phyloP scores from a whole-genome alignment of 2,797 vertebrate species.

The Phrynocephalus guinanensis region DNA sequence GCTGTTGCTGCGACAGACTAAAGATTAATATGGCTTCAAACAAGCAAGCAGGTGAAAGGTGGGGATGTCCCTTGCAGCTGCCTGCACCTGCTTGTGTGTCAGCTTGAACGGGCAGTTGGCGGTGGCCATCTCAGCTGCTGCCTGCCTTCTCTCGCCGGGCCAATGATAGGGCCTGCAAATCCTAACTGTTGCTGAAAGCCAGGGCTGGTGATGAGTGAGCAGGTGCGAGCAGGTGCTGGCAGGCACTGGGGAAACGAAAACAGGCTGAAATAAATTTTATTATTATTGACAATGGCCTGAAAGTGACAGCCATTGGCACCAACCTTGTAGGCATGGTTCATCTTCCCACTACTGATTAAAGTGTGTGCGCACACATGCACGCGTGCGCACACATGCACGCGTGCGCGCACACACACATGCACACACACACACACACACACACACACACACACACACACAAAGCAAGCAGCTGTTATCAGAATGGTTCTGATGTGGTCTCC shows the following conservation, averaged over 20 bases:
- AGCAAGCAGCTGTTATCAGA: conserved; percentile 10
- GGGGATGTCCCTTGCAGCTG: not conserved
- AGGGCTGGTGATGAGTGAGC: too few relatives aligned
- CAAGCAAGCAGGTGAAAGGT: not conserved
- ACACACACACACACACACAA: not conserved
- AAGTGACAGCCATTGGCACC: not conserved
- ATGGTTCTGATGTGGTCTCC: conserved; percentile 43
- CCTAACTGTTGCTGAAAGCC: not conserved
- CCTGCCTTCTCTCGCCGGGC: not conserved
- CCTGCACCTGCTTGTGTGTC: not conserved
- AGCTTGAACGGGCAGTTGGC: not conserved
- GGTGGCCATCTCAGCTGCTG: not conserved
- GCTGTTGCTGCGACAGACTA: too few relatives aligned
- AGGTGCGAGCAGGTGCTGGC: not conserved
- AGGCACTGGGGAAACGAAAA: too few relatives aligned
- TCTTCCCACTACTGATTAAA: not conserved
- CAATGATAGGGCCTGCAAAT: not conserved
- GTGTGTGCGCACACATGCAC: too few relatives aligned
- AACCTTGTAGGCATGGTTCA: not conserved
- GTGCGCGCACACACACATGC: too few relatives aligned
- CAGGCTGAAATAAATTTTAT: too few relatives aligned
- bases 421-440: too few relatives aligned
- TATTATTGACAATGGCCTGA: not conserved
- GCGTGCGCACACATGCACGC: too few relatives aligned
- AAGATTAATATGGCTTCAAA: not conserved